Percentiles rank a stretch among this genome's conserved stretches.
These are phyloP conservation scores for Catamblyrhynchus diadema DNA, from an alignment of 2,797 vertebrate species.

Conservation along the genomic window DNA sequence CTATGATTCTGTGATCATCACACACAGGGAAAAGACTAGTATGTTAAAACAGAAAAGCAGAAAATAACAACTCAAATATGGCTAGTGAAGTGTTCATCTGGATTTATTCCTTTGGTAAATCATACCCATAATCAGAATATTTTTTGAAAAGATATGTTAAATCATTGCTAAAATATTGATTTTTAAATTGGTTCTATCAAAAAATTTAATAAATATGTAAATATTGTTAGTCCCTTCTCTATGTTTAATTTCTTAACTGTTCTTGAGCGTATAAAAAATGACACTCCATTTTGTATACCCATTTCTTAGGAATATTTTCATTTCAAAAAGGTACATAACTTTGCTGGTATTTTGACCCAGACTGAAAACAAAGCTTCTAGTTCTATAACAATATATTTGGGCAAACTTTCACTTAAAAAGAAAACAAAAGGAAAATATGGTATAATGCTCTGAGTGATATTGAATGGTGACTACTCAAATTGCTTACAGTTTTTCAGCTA, in stretches of 20 bases:
- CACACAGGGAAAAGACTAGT: not conserved
- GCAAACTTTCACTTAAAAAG: not conserved
- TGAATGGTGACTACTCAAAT: not conserved
- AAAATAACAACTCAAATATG: not conserved
- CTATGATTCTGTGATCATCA: not conserved
- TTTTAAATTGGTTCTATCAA: not conserved
- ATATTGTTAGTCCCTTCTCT: not conserved
- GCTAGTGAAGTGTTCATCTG: not conserved
- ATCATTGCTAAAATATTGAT: not conserved
- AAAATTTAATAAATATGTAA: not conserved
- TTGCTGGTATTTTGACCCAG: not conserved
- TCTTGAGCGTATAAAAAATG: not conserved
- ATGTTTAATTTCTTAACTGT: not conserved
- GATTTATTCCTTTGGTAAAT: not conserved
- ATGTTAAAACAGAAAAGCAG: not conserved
- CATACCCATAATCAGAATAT: not conserved
- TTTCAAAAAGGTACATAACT: not conserved
- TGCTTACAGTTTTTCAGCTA: not conserved
- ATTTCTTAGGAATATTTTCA: not conserved
- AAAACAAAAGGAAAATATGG: accelerated
- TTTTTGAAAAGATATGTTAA: not conserved
- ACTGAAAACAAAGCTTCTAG: not conserved
- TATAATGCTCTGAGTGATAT: not conserved
- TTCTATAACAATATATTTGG: not conserved
- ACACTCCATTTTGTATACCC: not conserved